phyloP scores from a whole-genome alignment of 2,113 vertebrate genomes.

The Larimichthys crocea region DNA sequence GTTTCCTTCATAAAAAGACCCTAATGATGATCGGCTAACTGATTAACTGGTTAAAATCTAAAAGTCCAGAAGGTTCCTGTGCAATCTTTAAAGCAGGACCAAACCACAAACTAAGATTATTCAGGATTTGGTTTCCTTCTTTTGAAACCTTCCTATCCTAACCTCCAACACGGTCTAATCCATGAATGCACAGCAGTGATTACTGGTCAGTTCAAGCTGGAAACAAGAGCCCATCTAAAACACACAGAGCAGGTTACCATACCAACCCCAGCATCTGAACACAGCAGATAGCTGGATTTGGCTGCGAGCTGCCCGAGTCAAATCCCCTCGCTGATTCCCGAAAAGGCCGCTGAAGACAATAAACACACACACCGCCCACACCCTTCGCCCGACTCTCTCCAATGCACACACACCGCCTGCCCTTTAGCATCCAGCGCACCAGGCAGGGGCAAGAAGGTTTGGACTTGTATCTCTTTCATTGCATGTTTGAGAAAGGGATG shows the following conservation, averaged over 20 bases:
- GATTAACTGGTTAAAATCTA: background rate
- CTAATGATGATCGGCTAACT: background rate
- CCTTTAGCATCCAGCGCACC: slow-evolving; percentile 74
- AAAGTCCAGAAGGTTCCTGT: background rate
- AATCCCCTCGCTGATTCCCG: slow-evolving; percentile 78
- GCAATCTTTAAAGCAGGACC: slow-evolving; percentile 16
- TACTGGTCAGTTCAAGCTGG: slow-evolving; percentile 82
- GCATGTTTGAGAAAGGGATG: slow-evolving; percentile 89
- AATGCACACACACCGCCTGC: slow-evolving; percentile 40
- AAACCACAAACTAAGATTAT: slow-evolving; percentile 57
- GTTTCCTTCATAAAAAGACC: background rate
- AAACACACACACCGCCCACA: slow-evolving; percentile 65
- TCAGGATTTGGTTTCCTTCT: slow-evolving; percentile 62
- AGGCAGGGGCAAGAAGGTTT: slow-evolving; percentile 86
- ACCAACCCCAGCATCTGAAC: slow-evolving; percentile 83
- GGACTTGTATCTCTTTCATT: slow-evolving; percentile 87
- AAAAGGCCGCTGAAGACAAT: slow-evolving; percentile 74
- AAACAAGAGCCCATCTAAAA: slow-evolving; percentile 80
- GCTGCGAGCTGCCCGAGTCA: slow-evolving; percentile 78
- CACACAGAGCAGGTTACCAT: slow-evolving; percentile 82
- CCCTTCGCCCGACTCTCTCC: slow-evolving; percentile 23
- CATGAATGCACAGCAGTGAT: slow-evolving; percentile 76
- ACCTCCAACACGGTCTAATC: slow-evolving; percentile 76
- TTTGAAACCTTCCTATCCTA: slow-evolving; percentile 65
- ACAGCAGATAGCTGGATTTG: slow-evolving; percentile 86